A percentile compares a stretch with the other conserved stretches of the same genome.
phyloP scores from a whole-genome alignment of 2,797 vertebrate genomes.

The Pelochelys cantorii region DNA sequence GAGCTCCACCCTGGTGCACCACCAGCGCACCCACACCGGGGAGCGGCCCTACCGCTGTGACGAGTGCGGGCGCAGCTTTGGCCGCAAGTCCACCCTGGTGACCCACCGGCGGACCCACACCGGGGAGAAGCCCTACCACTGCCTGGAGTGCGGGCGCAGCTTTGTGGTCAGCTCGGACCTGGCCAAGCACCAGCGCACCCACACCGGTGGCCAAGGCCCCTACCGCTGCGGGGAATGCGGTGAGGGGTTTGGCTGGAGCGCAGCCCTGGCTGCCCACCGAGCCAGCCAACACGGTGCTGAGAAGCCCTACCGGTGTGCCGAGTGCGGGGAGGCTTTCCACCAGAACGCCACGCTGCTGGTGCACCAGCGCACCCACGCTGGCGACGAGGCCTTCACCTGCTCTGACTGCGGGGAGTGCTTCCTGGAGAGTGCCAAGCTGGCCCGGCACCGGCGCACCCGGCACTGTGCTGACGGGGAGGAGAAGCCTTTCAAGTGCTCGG shows the following conservation, averaged over 20 bases:
- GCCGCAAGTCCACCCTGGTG: slow-evolving; percentile 71
- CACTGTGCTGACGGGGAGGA: slow-evolving; percentile 42
- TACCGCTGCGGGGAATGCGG: slow-evolving; percentile 11
- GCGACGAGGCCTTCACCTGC: slow-evolving; percentile 8
- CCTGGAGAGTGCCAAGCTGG: slow-evolving; percentile 42
- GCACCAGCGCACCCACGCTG: slow-evolving; percentile 3
- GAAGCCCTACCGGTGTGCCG: neutral
- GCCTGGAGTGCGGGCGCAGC: slow-evolving; percentile 70
- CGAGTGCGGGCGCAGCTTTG: slow-evolving; percentile 72
- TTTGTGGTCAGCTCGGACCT: slow-evolving; percentile 75
- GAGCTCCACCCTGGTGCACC: slow-evolving; percentile 61
- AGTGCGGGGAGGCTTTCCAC: neutral
- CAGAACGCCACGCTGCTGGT: neutral
- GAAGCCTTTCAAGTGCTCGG: slow-evolving; percentile 73
- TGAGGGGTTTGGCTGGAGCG: slow-evolving; percentile 50
- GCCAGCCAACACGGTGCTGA: neutral
- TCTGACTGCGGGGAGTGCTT: slow-evolving; percentile 1
- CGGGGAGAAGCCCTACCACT: slow-evolving; percentile 72
- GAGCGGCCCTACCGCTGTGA: slow-evolving; percentile 72
- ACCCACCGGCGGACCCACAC: slow-evolving; percentile 75
- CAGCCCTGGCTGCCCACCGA: slow-evolving; percentile 57
- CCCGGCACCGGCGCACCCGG: neutral
- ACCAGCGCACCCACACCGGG: slow-evolving; percentile 66
- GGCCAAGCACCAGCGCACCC: slow-evolving; percentile 75
- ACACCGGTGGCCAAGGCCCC: slow-evolving; percentile 61